These are phyloP conservation scores for Cliona cf. orientalis DNA, from an alignment of 37 sponge, comb jelly and placozoan genomes.

Conservation along the genomic window DNA sequence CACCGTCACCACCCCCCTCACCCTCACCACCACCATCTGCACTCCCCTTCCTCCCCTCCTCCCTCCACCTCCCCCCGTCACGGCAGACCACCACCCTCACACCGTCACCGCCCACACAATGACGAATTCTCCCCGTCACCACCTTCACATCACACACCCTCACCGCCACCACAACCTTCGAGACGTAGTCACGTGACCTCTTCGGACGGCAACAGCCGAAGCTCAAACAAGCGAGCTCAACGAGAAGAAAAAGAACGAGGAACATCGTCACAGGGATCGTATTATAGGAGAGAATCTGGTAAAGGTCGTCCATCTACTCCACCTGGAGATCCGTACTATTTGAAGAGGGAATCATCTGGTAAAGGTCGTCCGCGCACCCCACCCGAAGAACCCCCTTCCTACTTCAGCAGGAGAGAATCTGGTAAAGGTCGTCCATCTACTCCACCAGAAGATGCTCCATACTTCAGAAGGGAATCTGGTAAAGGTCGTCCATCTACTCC, in stretches of 20 bases:
- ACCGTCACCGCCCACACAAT: neutral
- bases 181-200: too few species aligned
- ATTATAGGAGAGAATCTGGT: neutral
- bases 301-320: neutral
- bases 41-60: conserved; percentile 2
- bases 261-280: neutral
- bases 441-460: neutral
- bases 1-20: conserved; percentile 3
- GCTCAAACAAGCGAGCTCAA: neutral
- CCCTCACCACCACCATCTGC: neutral
- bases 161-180: neutral
- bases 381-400: neutral
- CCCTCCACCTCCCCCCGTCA: conserved; percentile 5
- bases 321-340: neutral
- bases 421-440: neutral
- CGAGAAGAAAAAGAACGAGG: neutral
- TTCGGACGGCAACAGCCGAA: too few species aligned
- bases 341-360: neutral
- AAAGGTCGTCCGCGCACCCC: neutral
- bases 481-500: neutral
- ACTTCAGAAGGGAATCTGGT: neutral
- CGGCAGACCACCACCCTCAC: neutral
- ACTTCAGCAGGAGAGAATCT: neutral
- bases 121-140: too few species aligned
- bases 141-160: too few species aligned